A percentile compares a stretch with the other conserved stretches of the same genome.
These are phyloP conservation scores for Spea hammondii DNA, from an alignment of 2,797 vertebrate species.

Conservation along the genomic window DNA sequence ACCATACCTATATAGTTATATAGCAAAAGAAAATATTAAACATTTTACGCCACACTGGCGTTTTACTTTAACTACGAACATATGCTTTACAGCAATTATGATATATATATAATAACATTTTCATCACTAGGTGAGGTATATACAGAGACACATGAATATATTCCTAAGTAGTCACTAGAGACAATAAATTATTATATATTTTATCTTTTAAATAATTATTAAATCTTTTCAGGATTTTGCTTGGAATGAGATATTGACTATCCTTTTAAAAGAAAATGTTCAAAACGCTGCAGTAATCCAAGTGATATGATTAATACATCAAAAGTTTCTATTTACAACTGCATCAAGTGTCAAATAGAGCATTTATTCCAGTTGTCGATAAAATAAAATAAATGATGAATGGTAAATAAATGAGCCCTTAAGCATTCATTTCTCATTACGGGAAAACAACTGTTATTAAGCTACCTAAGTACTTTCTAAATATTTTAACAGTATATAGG, in stretches of 20 bases:
- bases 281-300: constrained; percentile 7
- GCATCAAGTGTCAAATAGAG: background rate
- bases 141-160: constrained; percentile 55
- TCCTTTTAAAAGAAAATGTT: constrained; percentile 8
- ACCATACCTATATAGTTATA: background rate
- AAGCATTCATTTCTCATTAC: background rate
- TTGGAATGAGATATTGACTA: constrained; percentile 51
- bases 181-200: constrained; percentile 57
- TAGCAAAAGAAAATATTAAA: constrained; percentile 5
- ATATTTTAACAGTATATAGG: background rate
- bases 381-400: background rate
- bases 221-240: constrained; percentile 55
- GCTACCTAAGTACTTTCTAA: background rate
- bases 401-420: background rate
- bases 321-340: background rate
- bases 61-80: constrained; percentile 20
- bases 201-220: too few relatives aligned
- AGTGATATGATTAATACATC: background rate
- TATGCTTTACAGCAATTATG: constrained; percentile 35
- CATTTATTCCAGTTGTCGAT: background rate
- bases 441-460: background rate
- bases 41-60: background rate
- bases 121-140: constrained; percentile 48
- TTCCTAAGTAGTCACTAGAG: constrained; percentile 53
- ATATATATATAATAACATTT: constrained; percentile 24